Evolutionary conservation across 2,113 vertebrate species (phyloP).

Genomic region (Morone saxatilis): DNA sequence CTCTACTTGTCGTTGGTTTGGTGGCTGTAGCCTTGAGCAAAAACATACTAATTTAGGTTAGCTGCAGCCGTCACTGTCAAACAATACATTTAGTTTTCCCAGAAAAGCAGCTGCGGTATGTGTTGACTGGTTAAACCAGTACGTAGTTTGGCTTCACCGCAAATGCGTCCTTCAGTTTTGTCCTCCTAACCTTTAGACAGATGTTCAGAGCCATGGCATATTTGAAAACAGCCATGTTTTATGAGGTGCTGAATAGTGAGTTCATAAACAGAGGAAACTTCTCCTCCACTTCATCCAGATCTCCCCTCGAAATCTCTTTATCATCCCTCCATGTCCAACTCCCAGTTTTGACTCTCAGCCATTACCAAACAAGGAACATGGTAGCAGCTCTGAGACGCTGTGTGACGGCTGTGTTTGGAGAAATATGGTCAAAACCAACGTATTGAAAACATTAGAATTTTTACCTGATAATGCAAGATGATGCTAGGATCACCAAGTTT

Average conservation of each 20-base stretch:
- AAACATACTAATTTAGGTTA: constrained; percentile 35
- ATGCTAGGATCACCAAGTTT: background rate
- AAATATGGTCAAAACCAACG: background rate
- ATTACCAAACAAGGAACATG: background rate
- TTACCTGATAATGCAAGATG: background rate
- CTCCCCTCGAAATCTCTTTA: constrained; percentile 15
- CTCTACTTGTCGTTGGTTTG: constrained; percentile 25
- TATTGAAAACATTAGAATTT: background rate
- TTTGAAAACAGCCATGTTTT: constrained; percentile 53
- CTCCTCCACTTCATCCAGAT: background rate
- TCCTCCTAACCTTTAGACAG: constrained; percentile 16
- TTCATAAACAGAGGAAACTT: constrained; percentile 52
- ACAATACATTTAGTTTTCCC: constrained; percentile 24
- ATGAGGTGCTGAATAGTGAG: constrained; percentile 52
- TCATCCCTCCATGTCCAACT: constrained; percentile 14
- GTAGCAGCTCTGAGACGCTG: background rate
- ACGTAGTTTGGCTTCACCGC: constrained; percentile 11
- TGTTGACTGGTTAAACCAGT: background rate
- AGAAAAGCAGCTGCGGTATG: constrained; percentile 36
- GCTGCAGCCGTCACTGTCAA: background rate
- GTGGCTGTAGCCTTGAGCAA: constrained; percentile 16
- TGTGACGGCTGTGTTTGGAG: background rate
- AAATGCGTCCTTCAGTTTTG: constrained; percentile 8
- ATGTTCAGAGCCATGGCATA: constrained; percentile 38
- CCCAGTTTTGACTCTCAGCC: background rate